Evolutionary conservation across 1,140 invertebrate species (phyloP), one percentile per base, ranked within the genome.

Genomic region (Aphidius gifuensis): DNA sequence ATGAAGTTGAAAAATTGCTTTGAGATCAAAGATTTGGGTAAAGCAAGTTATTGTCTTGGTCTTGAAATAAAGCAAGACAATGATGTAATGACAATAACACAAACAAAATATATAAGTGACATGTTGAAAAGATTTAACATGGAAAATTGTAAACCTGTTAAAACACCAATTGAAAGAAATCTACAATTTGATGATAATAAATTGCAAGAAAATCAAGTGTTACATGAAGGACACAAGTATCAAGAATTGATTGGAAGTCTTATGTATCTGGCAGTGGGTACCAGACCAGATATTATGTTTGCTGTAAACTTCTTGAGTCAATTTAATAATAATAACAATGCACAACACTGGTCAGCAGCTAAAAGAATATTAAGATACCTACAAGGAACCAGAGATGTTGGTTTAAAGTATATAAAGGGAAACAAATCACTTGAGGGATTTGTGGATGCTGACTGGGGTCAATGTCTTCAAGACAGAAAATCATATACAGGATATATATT

Each of bases 211-310:
- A 16, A 6, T 48, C 8, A 58, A 23, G 60, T 62, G 50, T 9
- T 48, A 61, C 50, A 32, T 32, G 23, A 32, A 32, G 23, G 23
- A 32, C 23, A 32, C 1, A 32, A 32, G 23, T 83, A 73, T 65
- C 71, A 72, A 67, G 54, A 80, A 38, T 50, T 76, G 16, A 74
- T 83, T 43, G 79, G 79, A 32, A 56, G 61, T 38, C 65, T 83
- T 16, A 69, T 83, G 66, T 83, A 82, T 68, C 62, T 81, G 8
- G 61, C 77, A 6, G 70, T 76, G 5, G 60, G 67, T 0, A 81
- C 81, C 7, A 67, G 83, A 49, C 80, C 81, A 38, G 81, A 84
- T 68, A 78, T 82, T 48, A 55, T 74, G 4, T 82, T 72, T 66
- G 66, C 75, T 23, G 77, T 83, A 0, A 75, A 69, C 62, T 59